Percentiles rank a stretch among this genome's conserved stretches.
These are phyloP conservation scores for Paradisaea rubra DNA, from an alignment of 2,113 vertebrate genomes.

Conservation along the genomic window DNA sequence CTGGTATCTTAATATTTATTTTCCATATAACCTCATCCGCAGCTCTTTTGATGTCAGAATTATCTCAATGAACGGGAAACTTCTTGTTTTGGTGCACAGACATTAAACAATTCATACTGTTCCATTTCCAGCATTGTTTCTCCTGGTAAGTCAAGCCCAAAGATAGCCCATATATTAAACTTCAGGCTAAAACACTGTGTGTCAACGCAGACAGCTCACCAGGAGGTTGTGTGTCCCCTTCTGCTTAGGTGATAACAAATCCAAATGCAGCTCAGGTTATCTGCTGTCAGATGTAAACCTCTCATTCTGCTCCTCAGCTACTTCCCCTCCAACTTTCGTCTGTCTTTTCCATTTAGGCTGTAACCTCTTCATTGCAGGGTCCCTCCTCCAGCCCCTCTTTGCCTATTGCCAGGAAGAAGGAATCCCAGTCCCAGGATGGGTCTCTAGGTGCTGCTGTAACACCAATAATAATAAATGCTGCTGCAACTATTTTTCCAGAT, in stretches of 20 bases:
- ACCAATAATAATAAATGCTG: not conserved
- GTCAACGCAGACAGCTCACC: not conserved
- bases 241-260: not conserved
- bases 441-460: slow-evolving; percentile 56
- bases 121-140: not conserved
- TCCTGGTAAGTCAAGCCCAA: not conserved
- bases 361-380: not conserved
- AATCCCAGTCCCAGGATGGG: not conserved
- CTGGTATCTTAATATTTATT: not conserved
- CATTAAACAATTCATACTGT: not conserved
- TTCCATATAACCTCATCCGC: not conserved
- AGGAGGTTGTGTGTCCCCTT: not conserved
- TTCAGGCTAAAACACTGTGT: not conserved
- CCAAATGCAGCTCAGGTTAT: not conserved
- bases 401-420: not conserved
- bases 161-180: not conserved
- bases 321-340: not conserved
- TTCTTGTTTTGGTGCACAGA: not conserved
- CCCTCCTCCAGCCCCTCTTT: not conserved
- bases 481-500: not conserved
- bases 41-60: not conserved
- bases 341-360: not conserved
- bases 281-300: not conserved
- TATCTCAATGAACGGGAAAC: not conserved
- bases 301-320: not conserved